These are phyloP conservation scores for Drosophila peninsularis DNA, from an alignment of 2,888 invertebrate genomes.

Conservation along the genomic window DNA sequence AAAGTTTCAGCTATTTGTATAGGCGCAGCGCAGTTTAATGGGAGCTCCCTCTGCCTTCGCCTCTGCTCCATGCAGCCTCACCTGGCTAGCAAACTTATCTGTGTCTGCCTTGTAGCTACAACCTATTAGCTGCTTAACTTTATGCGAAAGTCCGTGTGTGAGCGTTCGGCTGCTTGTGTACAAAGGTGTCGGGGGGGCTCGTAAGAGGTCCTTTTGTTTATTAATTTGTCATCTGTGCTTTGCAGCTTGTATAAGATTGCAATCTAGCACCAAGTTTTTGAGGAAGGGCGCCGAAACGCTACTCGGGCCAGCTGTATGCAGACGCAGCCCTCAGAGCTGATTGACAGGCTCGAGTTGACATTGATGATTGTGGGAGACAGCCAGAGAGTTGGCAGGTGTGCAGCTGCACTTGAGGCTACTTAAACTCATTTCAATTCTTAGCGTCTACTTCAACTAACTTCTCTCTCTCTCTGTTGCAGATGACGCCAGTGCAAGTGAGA, in stretches of 20 bases:
- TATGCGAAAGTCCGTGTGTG: conserved; percentile 33
- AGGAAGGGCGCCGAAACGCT: too few relatives aligned
- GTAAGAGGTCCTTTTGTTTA: conserved; percentile 68
- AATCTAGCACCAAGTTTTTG: conserved; percentile 18
- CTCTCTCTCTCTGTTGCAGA: conserved; percentile 79
- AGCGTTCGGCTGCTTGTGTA: conserved; percentile 13
- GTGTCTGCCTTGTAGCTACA: conserved; percentile 64
- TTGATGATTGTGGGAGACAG: conserved; percentile 29
- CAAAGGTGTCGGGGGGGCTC: conserved; percentile 46
- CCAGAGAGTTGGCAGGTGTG: conserved; percentile 46
- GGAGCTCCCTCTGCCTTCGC: conserved; percentile 1
- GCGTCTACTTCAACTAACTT: not conserved
- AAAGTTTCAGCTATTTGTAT: conserved; percentile 71
- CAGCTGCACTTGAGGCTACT: conserved; percentile 4
- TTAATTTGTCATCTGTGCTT: conserved; percentile 65
- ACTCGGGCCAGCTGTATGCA: too few relatives aligned
- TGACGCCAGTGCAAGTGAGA: conserved; percentile 88
- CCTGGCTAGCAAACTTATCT: conserved; percentile 38
- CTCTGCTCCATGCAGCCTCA: conserved; percentile 4
- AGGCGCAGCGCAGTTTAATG: conserved; percentile 58
- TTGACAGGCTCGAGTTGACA: conserved; percentile 10
- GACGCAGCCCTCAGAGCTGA: not conserved
- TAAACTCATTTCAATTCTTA: not conserved
- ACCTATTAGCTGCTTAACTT: conserved; percentile 73
- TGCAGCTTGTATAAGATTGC: conserved; percentile 43